Conservation (phyloP, 2,113 vertebrate species). For the Salvelinus sp. region DNA sequence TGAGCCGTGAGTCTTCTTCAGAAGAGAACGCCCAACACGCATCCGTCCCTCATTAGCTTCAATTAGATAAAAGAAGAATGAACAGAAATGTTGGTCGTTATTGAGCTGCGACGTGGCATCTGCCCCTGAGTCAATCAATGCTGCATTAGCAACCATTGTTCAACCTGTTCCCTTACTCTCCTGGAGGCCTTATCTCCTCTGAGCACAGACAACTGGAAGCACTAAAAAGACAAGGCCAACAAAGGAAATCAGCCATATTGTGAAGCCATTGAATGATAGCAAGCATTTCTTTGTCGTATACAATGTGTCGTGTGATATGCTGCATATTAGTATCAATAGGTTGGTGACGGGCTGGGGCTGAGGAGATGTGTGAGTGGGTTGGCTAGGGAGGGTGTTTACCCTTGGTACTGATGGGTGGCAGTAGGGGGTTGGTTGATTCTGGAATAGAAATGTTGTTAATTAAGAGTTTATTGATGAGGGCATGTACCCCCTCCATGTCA, state of each 20-base stretch:
- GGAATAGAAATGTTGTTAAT: slow-evolving; percentile 54
- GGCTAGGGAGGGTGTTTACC: slow-evolving; percentile 15
- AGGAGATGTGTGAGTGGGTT: background rate
- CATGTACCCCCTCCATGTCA: background rate
- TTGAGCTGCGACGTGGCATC: slow-evolving; percentile 14
- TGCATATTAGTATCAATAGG: slow-evolving; percentile 61
- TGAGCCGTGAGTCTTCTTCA: slow-evolving; percentile 11
- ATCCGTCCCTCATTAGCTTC: slow-evolving; percentile 27
- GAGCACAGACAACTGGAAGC: slow-evolving; percentile 47
- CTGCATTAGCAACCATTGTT: slow-evolving; percentile 43
- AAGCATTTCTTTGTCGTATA: slow-evolving; percentile 46
- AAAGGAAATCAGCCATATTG: slow-evolving; percentile 63
- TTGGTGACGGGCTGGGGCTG: slow-evolving; percentile 35
- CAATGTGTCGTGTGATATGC: slow-evolving; percentile 52
- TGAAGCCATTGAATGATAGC: slow-evolving; percentile 55
- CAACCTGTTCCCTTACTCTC: slow-evolving; percentile 35
- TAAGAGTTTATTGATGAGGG: slow-evolving; percentile 51
- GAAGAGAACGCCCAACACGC: slow-evolving; percentile 15
- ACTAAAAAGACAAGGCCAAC: slow-evolving; percentile 40
- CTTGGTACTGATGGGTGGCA: slow-evolving; percentile 47
- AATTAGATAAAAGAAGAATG: slow-evolving; percentile 30
- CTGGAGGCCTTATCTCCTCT: slow-evolving; percentile 54
- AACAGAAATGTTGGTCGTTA: slow-evolving; percentile 14
- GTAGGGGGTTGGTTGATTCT: slow-evolving; percentile 63
- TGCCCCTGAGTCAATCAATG: slow-evolving; percentile 41